phyloP scores from a whole-genome alignment of 2,888 invertebrate genomes.

The Hemaris fuciformis region DNA sequence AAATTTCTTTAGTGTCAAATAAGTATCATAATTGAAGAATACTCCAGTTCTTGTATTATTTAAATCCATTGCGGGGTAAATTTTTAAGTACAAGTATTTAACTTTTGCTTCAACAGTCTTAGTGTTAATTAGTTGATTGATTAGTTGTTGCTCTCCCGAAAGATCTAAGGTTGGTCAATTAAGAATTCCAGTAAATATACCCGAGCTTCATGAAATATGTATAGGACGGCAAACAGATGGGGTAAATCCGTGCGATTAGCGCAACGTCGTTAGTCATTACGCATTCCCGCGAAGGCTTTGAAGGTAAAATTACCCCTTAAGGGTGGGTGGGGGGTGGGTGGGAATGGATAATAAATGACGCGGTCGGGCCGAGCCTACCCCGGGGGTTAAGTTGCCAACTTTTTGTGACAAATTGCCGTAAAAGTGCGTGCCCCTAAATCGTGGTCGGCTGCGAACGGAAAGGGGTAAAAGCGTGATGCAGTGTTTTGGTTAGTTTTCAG shows the following conservation, averaged over 20 bases:
- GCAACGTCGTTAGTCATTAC: constrained; percentile 73
- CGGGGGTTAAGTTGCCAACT: constrained; percentile 69
- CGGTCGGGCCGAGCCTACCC: constrained; percentile 39
- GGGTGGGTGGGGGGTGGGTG: constrained; percentile 41
- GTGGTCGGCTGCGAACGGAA: background rate
- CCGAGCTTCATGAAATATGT: constrained; percentile 16
- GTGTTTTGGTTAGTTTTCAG: constrained; percentile 4
- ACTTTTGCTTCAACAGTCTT: too few species aligned
- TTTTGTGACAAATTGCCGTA: constrained; percentile 78
- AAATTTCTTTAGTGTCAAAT: too few species aligned
- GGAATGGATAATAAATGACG: constrained; percentile 69
- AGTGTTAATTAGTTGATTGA: too few species aligned
- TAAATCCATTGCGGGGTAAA: too few species aligned
- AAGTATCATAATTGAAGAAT: too few species aligned
- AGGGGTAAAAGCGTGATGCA: constrained; percentile 14
- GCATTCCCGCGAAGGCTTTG: constrained; percentile 76
- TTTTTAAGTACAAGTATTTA: too few species aligned
- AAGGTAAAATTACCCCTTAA: constrained; percentile 75
- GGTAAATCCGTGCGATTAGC: constrained; percentile 71
- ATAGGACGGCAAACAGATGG: constrained; percentile 41
- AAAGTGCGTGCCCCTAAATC: constrained; percentile 66
- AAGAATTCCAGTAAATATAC: constrained; percentile 3
- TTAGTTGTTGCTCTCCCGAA: too few species aligned
- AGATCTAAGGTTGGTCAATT: background rate
- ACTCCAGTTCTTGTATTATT: too few species aligned